Percentiles rank a stretch among this genome's conserved stretches.
These are phyloP conservation scores for Orbicella faveolata DNA, from an alignment of 64 coral and sea anemone genomes.

Conservation along the genomic window DNA sequence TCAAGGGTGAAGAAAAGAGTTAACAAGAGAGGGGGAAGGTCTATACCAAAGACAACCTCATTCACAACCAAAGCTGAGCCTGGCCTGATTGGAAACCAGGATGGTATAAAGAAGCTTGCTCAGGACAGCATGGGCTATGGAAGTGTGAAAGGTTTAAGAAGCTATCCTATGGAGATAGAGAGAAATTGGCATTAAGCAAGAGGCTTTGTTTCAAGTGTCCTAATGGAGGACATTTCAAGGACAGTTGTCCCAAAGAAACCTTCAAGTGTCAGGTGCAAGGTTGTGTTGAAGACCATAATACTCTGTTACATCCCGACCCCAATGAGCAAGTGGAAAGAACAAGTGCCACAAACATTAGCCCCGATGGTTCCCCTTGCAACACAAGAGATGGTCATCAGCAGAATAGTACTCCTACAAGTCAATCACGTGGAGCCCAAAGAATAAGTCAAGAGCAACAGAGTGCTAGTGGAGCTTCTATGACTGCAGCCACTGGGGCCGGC, in stretches of 20 bases:
- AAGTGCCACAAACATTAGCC: not conserved
- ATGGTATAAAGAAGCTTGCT: not conserved
- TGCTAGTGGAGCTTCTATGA: too few species aligned
- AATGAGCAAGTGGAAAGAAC: not conserved
- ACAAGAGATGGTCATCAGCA: too few species aligned
- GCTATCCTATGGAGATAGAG: constrained; percentile 37
- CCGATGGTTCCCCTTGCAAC: too few species aligned
- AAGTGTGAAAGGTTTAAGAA: constrained; percentile 63
- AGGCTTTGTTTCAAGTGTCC: constrained; percentile 80
- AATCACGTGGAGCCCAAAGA: too few species aligned
- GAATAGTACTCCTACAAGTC: not conserved
- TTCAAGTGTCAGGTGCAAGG: constrained; percentile 58
- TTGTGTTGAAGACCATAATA: constrained; percentile 62
- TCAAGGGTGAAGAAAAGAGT: constrained; percentile 24
- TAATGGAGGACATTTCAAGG: constrained; percentile 58
- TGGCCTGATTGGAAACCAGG: not conserved
- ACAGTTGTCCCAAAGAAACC: constrained; percentile 33
- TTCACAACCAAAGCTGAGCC: not conserved
- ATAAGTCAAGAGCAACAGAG: too few species aligned
- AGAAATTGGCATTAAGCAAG: constrained; percentile 46
- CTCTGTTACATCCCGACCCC: constrained; percentile 55
- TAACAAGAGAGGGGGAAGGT: not conserved
- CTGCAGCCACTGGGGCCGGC: too few species aligned
- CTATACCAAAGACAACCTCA: not conserved
- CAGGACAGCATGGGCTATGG: constrained; percentile 56